Evolutionary conservation across 2,888 invertebrate species (phyloP).

Genomic region (Spodoptera exigua): DNA sequence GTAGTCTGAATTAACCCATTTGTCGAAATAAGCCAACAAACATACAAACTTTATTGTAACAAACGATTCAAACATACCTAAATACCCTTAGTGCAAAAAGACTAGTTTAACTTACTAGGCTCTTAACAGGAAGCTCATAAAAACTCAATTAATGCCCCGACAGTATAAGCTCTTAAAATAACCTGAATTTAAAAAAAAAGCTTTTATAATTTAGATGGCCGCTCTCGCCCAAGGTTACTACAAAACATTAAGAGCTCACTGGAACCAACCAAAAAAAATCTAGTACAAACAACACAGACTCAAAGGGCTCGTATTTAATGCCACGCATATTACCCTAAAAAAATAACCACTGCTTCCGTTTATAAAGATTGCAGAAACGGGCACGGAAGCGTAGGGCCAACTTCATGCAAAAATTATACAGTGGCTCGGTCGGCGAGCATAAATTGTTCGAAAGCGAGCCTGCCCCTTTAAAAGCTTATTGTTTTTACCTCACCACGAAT

Average conservation of each 20-base stretch:
- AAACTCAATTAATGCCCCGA: conserved; percentile 1
- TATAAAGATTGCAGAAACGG: conserved; percentile 61
- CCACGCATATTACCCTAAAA: conserved; percentile 55
- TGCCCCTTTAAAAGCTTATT: conserved; percentile 63
- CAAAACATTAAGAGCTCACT: conserved; percentile 36
- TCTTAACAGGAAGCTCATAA: not conserved
- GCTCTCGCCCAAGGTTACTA: conserved; percentile 13
- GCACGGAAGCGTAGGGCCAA: conserved; percentile 60
- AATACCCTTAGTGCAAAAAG: too few species aligned
- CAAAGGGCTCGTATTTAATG: conserved; percentile 59
- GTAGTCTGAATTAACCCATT: too few species aligned
- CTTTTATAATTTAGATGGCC: conserved; percentile 18
- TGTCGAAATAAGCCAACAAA: too few species aligned
- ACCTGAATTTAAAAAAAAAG: conserved; percentile 12
- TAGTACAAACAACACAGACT: conserved; percentile 45
- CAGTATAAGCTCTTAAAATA: not conserved
- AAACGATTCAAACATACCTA: not conserved
- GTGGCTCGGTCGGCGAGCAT: conserved; percentile 37
- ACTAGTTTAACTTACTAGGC: too few species aligned
- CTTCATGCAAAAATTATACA: conserved; percentile 71
- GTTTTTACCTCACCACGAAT: conserved; percentile 68
- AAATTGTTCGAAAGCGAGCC: conserved; percentile 48
- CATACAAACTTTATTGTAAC: too few species aligned
- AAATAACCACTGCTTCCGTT: conserved; percentile 59
- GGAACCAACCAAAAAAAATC: conserved; percentile 29